A percentile compares a stretch with the other conserved stretches of the same genome.
Conservation (phyloP, 2,797 vertebrate genomes). For the Leptatherina wallacei region DNA sequence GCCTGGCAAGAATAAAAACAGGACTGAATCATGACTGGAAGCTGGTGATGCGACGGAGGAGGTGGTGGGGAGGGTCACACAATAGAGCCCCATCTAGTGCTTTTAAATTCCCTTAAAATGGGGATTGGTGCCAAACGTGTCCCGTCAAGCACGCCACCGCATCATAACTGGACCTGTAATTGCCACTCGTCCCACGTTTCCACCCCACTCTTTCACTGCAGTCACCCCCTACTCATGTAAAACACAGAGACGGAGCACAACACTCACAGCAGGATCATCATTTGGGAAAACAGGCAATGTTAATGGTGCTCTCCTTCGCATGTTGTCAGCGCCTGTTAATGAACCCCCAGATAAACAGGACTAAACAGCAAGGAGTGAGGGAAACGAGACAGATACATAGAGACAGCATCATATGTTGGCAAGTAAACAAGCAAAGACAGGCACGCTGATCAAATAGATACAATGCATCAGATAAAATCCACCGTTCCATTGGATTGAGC, state of each 20-base stretch:
- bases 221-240: slow-evolving; percentile 51
- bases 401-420: slow-evolving; percentile 43
- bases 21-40: slow-evolving; percentile 60
- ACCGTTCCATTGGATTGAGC: slow-evolving; percentile 64
- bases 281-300: slow-evolving; percentile 50
- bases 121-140: slow-evolving; percentile 66
- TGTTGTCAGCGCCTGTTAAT: slow-evolving; percentile 56
- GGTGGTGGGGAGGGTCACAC: slow-evolving; percentile 53
- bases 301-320: slow-evolving; percentile 59
- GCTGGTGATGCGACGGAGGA: slow-evolving; percentile 37
- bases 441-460: slow-evolving; percentile 52
- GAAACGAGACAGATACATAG: slow-evolving; percentile 27
- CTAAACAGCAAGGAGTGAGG: not conserved
- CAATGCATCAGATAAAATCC: slow-evolving; percentile 66
- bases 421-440: slow-evolving; percentile 30
- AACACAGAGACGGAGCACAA: slow-evolving; percentile 40
- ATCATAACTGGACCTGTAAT: slow-evolving; percentile 71
- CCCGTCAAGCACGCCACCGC: slow-evolving; percentile 55
- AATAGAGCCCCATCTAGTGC: slow-evolving; percentile 69
- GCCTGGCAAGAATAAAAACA: slow-evolving; percentile 66
- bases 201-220: slow-evolving; percentile 16
- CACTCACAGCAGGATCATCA: slow-evolving; percentile 39
- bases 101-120: slow-evolving; percentile 76
- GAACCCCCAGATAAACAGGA: slow-evolving; percentile 55
- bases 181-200: slow-evolving; percentile 61